Base-by-base conservation (phyloP, 2,888 invertebrate species). In the Dasypogon diadema region DNA sequence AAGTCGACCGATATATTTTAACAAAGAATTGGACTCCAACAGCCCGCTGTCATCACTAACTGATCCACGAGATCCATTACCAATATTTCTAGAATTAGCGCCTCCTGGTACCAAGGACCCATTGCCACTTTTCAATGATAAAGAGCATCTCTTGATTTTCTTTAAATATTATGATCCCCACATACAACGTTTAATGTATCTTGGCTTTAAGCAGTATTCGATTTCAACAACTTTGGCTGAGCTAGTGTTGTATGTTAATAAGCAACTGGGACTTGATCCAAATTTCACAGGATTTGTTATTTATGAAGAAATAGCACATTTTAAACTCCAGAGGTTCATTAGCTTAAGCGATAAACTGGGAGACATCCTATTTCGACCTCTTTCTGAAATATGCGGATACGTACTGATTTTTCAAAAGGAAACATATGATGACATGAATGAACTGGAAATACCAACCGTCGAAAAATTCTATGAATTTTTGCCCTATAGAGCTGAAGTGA, bases 371-470 rank as follows among this genome's bases (percentile, higher is more conserved):
- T 82, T 75, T 24, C 1, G 80, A 48, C 80, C 83, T 54, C 81
- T 81, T 37, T 83, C 81, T 26, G 85, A 56, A 12, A 16, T 37
- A 10, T 56, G 56, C 6, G 56, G 98, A 81, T 98, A 98, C 87
- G 96, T 98, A 83, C 93, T 99, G 82, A 95, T 99, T 83, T 98
- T 98, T 87, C 98, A 99, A 87, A 58, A 30, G 16, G 95, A 95
- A 83, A 94, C 94, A 82, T 93, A 93, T 22, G 24, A 37, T 46
- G 65, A 46, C 16, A 65, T 46, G 16, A 16, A 21, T 42, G 22
- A 65, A 6, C 12, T 12, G n/a, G 65, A 46, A 2, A 65, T 97
- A 84, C 96, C 97, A 60, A 96, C 96, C 73, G 96, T 96, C 85
- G 92, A 93, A 85, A 97, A 98, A 86, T 98, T 97, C 88, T 98